Percentiles rank a stretch among this genome's conserved stretches.
These are phyloP conservation scores for Chaetophractus vellerosus DNA, from an alignment of 2,797 vertebrate genomes.

Conservation along the genomic window DNA sequence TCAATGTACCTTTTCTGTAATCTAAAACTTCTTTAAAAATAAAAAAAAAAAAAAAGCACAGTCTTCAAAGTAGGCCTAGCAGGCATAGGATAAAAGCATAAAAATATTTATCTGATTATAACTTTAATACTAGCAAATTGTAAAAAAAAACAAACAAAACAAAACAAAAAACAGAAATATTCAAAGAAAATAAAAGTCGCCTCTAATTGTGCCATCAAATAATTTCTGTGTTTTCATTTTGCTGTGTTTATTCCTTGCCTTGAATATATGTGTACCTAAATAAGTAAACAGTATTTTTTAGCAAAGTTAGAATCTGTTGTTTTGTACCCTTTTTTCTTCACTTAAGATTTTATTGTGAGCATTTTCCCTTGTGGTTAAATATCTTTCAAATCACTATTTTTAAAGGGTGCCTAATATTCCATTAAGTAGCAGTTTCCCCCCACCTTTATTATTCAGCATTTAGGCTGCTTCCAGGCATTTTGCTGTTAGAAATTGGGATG, in stretches of 20 bases:
- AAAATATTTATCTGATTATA: background rate
- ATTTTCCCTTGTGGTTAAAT: background rate
- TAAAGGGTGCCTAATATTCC: slow-evolving; percentile 79
- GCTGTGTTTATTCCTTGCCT: background rate
- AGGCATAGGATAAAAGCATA: background rate
- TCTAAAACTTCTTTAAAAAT: too few species aligned
- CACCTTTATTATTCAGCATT: background rate
- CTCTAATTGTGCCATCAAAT: background rate
- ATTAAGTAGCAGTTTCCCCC: background rate
- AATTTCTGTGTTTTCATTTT: background rate
- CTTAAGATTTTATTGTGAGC: background rate
- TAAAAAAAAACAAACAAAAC: background rate
- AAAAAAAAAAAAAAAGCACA: too few species aligned
- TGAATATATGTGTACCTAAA: background rate
- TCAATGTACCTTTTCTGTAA: too few species aligned
- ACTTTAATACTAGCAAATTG: background rate
- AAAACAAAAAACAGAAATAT: background rate
- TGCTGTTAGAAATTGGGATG: background rate
- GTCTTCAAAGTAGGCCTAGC: background rate
- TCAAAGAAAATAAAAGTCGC: background rate
- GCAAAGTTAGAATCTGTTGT: background rate
- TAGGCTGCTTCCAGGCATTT: background rate
- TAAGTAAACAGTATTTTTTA: background rate
- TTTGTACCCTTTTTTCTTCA: background rate
- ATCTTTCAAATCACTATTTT: slow-evolving; percentile 52